phyloP scores from a whole-genome alignment of 2,888 invertebrate genomes.

The Pterobdella sp. region DNA sequence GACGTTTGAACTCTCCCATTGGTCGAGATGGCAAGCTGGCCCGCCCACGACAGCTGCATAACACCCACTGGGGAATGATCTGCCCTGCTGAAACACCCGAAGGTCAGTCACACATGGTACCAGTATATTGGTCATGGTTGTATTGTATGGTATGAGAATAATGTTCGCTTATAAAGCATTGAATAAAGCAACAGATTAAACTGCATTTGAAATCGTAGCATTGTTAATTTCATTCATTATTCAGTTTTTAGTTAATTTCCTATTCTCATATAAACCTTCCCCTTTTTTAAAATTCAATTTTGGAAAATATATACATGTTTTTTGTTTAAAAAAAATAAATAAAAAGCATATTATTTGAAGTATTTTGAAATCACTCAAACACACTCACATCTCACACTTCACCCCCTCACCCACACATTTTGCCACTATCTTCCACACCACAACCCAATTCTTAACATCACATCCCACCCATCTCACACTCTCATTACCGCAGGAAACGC shows the following conservation, averaged over 20 bases:
- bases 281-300: no score
- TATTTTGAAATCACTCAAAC: no score
- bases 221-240: no score
- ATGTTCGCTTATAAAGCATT: background rate
- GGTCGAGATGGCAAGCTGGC: constrained; percentile 97
- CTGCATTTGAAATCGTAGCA: no score
- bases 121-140: background rate
- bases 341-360: no score
- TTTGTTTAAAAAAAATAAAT: no score
- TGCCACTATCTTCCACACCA: constrained; percentile 22
- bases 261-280: no score
- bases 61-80: constrained; percentile 99
- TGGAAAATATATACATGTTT: no score
- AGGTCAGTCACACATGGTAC: constrained; percentile 54
- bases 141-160: background rate
- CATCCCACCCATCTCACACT: background rate
- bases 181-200: background rate
- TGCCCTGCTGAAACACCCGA: constrained; percentile 99
- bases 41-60: constrained; percentile 95
- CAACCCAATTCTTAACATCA: background rate
- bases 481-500: constrained; percentile 48
- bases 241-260: no score
- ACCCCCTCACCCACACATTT: background rate
- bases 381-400: background rate
- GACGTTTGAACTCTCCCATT: constrained; percentile 96